Conservation (phyloP, 2,888 invertebrate species). For the Clanis bilineata region DNA sequence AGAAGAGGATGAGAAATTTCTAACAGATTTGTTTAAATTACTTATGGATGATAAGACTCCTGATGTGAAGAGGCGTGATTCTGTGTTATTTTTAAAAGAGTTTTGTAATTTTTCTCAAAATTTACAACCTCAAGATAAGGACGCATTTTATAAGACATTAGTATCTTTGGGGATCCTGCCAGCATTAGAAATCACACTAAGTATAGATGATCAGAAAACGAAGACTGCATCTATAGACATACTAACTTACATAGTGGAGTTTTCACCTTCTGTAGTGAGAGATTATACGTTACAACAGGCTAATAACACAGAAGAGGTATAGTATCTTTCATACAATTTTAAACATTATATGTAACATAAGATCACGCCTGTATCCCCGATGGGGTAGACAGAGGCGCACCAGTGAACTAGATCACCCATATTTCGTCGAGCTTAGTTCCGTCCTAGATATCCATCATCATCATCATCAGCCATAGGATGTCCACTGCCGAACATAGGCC, state of each 20-base stretch:
- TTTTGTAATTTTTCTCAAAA: constrained; percentile 99
- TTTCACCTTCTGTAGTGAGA: constrained; percentile 97
- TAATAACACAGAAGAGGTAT: constrained; percentile 92
- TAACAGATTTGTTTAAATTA: constrained; percentile 96
- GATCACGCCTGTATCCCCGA: too few species aligned
- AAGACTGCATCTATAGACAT: constrained; percentile 99
- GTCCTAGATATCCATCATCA: too few species aligned
- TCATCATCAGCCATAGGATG: too few species aligned
- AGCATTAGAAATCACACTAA: constrained; percentile 94
- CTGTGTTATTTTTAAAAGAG: constrained; percentile 98
- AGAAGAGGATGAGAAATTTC: constrained; percentile 98
- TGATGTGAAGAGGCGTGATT: constrained; percentile 93
- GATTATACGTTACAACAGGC: constrained; percentile 98
- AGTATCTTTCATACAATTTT: neutral
- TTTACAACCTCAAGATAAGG: constrained; percentile 97
- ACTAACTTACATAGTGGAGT: constrained; percentile 98
- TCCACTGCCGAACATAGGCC: too few species aligned
- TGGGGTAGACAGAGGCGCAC: too few species aligned
- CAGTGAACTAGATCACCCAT: too few species aligned
- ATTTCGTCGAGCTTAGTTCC: too few species aligned
- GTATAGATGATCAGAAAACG: constrained; percentile 95
- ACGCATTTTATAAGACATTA: constrained; percentile 97
- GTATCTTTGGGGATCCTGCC: constrained; percentile 93
- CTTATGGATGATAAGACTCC: constrained; percentile 94
- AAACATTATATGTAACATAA: too few species aligned